Evolutionary conservation across 2,888 invertebrate genomes (phyloP), one percentile per base, ranked within the genome.

Genomic region (Rhamnusium bicolor): DNA sequence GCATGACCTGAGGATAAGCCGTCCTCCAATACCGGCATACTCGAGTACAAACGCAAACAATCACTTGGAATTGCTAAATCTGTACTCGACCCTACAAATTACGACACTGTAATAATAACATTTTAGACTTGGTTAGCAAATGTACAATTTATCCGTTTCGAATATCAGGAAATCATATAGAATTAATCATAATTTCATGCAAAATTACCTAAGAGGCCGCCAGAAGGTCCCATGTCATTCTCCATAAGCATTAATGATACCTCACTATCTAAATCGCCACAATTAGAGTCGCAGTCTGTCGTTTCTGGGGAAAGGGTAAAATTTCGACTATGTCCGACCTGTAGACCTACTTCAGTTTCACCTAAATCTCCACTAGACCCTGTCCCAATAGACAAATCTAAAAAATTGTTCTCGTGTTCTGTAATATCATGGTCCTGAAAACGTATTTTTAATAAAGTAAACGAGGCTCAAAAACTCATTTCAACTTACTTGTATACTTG

Each of bases 1-100:
- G 94, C 96, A 86, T 97, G 97, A 1, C 97, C 97, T 46, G 97
- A 97, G 1, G 97, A 97, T 71, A 98, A 90, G 0, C 97, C 98
- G 87, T 98, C 98, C 86, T 98, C 97, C 54, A 98, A 92, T 14
- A 96, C 94, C 0, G 98, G 98, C 94, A 98, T 95, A 82, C 93
- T 93, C 62, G 92, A 93, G 88, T 91, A 94, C 88, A 92, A 91
- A 87, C 92, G 91, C 47, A 92, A 90, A 83, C 92, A 91, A 85
- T 92, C 92, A 53, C 91, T 91, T 80, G 91, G 91, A 74, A 91
- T 91, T 53, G 91, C 91, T 63, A 92, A 85, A 80, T 90, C 91
- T 58, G 91, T 92, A 24, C 89, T 90, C 67, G 91, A 89, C 79
- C 90, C 90, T 90, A 79, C 46, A 82, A 84, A 67, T 27, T 56